Evolutionary conservation across 1,140 invertebrate genomes (phyloP).

Genomic region (Coboldia fuscipes): DNA sequence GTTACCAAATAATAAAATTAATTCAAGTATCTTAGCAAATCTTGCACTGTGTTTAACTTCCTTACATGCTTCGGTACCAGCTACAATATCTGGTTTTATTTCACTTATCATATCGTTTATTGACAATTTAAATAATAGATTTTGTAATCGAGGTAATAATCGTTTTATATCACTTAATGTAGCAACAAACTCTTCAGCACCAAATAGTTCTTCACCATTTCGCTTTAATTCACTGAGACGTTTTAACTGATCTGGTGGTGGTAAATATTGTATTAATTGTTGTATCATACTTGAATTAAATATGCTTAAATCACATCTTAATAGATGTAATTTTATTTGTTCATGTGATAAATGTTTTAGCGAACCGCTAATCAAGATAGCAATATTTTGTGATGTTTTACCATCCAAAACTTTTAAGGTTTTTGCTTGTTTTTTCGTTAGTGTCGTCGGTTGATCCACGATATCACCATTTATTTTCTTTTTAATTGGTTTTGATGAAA

Average conservation of each 20-base stretch:
- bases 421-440: slow-evolving; percentile 57
- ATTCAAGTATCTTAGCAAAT: slow-evolving; percentile 72
- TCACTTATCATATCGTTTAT: slow-evolving; percentile 58
- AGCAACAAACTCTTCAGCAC: slow-evolving; percentile 86
- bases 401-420: slow-evolving; percentile 77
- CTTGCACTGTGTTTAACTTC: slow-evolving; percentile 79
- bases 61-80: slow-evolving; percentile 85
- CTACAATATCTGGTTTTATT: slow-evolving; percentile 88
- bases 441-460: slow-evolving; percentile 32
- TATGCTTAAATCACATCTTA: slow-evolving; percentile 68
- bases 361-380: slow-evolving; percentile 70
- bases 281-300: slow-evolving; percentile 63
- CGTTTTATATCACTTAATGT: slow-evolving; percentile 81
- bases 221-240: slow-evolving; percentile 59
- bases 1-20: slow-evolving; percentile 81
- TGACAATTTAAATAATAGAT: slow-evolving; percentile 65
- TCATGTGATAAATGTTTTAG: slow-evolving; percentile 76
- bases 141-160: slow-evolving; percentile 65
- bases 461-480: slow-evolving; percentile 46
- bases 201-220: slow-evolving; percentile 60
- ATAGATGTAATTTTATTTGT: slow-evolving; percentile 62
- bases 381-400: slow-evolving; percentile 89
- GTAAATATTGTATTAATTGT: slow-evolving; percentile 71
- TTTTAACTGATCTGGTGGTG: slow-evolving; percentile 70
- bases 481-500: slow-evolving; percentile 64